Percentiles rank a stretch among this genome's conserved stretches.
phyloP scores from a whole-genome alignment of 2,888 invertebrate species.

The Stegana nigrithorax region DNA sequence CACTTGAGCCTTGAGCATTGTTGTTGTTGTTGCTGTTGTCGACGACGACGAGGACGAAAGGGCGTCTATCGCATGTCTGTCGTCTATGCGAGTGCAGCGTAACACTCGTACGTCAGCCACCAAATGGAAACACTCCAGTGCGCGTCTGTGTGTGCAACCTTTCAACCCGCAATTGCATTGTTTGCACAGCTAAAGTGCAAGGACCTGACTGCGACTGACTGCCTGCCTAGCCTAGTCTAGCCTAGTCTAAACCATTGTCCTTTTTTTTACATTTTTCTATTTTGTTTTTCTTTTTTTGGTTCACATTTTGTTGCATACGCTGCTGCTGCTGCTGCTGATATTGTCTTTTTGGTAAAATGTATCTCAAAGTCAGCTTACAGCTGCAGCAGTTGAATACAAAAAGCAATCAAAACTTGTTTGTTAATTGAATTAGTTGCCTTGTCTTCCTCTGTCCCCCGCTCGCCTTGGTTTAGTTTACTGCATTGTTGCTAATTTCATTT shows the following conservation, averaged over 20 bases:
- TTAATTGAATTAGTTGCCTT: constrained; percentile 8
- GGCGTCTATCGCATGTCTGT: constrained; percentile 1
- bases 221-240: not conserved
- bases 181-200: constrained; percentile 5
- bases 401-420: constrained; percentile 9
- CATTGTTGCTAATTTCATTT: not conserved
- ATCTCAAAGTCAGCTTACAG: not conserved
- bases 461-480: not conserved
- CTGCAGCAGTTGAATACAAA: not conserved
- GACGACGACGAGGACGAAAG: too few species aligned
- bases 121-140: constrained; percentile 12
- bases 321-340: not conserved
- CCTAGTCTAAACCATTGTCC: too few species aligned
- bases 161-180: not conserved
- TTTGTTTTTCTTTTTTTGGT: too few species aligned
- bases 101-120: too few species aligned
- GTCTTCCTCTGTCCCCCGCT: too few species aligned
- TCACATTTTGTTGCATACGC: not conserved
- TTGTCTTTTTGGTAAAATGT: not conserved
- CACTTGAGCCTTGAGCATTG: constrained; percentile 58
- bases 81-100: too few species aligned
- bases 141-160: too few species aligned
- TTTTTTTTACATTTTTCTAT: not conserved
- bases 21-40: constrained; percentile 18
- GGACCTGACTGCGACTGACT: constrained; percentile 10